Evolutionary conservation across 2,888 invertebrate genomes (phyloP).

Genomic region (Macrophya annulata): DNA sequence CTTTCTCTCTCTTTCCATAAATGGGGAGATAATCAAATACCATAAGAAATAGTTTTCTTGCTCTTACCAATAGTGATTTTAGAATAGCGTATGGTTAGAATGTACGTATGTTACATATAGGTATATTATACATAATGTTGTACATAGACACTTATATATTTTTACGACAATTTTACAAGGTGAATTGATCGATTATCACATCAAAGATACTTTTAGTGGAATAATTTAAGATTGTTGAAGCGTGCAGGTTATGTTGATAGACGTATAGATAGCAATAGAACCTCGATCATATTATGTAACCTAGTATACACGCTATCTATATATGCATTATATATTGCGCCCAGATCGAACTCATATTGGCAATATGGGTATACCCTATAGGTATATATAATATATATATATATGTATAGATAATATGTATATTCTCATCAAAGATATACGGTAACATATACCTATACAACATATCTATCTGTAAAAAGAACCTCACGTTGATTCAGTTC

Average conservation of each 20-base stretch:
- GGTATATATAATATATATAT: neutral
- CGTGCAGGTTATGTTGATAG: conserved; percentile 20
- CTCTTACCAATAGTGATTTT: neutral
- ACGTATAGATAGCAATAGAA: conserved; percentile 41
- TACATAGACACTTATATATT: neutral
- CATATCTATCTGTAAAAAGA: neutral
- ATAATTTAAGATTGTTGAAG: conserved; percentile 4
- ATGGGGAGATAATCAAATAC: conserved; percentile 17
- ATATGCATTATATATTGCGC: conserved; percentile 40
- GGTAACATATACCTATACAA: neutral
- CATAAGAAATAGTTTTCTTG: conserved; percentile 29
- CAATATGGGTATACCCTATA: neutral
- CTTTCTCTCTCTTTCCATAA: neutral
- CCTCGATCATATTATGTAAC: conserved; percentile 45
- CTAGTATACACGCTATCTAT: conserved; percentile 42
- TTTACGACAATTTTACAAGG: conserved; percentile 44
- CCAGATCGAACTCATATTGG: conserved; percentile 21
- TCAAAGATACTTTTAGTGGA: conserved; percentile 22
- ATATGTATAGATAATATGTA: neutral
- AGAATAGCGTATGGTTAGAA: neutral
- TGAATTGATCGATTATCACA: conserved; percentile 44
- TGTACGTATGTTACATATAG: neutral
- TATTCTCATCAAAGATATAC: neutral
- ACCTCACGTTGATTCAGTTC: conserved; percentile 22
- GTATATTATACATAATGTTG: no score